Evolutionary conservation across 2,888 invertebrate species (phyloP).

Genomic region (Girardia tigrina): DNA sequence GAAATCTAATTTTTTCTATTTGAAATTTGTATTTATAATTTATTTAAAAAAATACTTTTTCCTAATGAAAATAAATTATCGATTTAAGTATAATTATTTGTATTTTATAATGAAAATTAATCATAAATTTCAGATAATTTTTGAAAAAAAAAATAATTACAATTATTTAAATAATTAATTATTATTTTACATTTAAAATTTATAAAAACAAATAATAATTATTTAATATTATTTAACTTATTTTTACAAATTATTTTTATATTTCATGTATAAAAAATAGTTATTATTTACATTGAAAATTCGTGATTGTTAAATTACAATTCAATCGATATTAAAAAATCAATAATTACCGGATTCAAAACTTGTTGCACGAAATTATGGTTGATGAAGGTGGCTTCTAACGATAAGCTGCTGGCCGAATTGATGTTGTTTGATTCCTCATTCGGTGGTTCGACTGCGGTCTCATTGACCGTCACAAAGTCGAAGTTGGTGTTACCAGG

Average conservation of each 20-base stretch:
- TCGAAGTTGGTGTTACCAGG: slow-evolving; percentile 56
- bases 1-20: too few relatives aligned
- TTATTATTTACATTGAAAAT: too few relatives aligned
- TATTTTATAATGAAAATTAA: too few relatives aligned
- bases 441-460: slow-evolving; percentile 87
- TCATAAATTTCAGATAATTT: too few relatives aligned
- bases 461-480: slow-evolving; percentile 89
- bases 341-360: slow-evolving; percentile 53
- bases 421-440: slow-evolving; percentile 86
- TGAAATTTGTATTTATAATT: too few relatives aligned
- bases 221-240: not conserved
- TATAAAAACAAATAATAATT: not conserved
- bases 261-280: too few relatives aligned
- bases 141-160: too few relatives aligned
- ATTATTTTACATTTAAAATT: not conserved
- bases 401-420: slow-evolving; percentile 79
- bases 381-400: slow-evolving; percentile 96
- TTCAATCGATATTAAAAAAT: not conserved
- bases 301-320: too few relatives aligned
- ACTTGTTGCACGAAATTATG: slow-evolving; percentile 98
- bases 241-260: too few relatives aligned
- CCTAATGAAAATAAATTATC: too few relatives aligned
- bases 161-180: not conserved
- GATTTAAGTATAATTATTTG: too few relatives aligned
- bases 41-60: too few relatives aligned